These are phyloP conservation scores for Ferdinandea cuprea DNA, from an alignment of 2,888 invertebrate species.

Conservation along the genomic window DNA sequence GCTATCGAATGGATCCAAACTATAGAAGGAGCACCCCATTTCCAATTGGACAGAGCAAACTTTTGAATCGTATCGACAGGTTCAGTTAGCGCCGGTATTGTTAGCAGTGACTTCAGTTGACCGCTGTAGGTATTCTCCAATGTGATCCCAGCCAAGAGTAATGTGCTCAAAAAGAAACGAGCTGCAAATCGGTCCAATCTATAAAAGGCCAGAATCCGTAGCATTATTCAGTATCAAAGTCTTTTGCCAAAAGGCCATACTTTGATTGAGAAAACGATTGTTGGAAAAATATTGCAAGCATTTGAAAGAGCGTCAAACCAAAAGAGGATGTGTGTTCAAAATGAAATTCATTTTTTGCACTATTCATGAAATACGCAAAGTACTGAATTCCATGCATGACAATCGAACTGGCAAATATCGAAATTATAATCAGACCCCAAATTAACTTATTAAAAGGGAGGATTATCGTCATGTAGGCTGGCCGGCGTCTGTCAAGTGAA, in stretches of 20 bases:
- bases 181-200: constrained; percentile 76
- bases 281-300: constrained; percentile 81
- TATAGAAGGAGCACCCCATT: constrained; percentile 81
- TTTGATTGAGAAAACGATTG: constrained; percentile 79
- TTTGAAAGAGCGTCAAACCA: constrained; percentile 77
- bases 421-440: constrained; percentile 78
- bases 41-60: constrained; percentile 79
- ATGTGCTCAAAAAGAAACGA: constrained; percentile 75
- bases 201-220: too few relatives aligned
- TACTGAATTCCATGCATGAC: constrained; percentile 77
- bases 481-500: constrained; percentile 76
- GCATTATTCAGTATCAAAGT: too few relatives aligned
- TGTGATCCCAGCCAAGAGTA: constrained; percentile 80
- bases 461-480: constrained; percentile 79
- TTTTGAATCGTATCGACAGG: constrained; percentile 80
- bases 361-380: constrained; percentile 66
- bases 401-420: constrained; percentile 77
- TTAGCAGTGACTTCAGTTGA: constrained; percentile 80
- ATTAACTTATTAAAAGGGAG: constrained; percentile 78
- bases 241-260: too few relatives aligned
- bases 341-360: not conserved
- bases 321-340: constrained; percentile 74
- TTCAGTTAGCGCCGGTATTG: constrained; percentile 79
- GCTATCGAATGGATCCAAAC: constrained; percentile 80
- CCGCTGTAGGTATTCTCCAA: constrained; percentile 82